phyloP scores from a whole-genome alignment of 2,888 invertebrate species.

The Abrostola triplasia region DNA sequence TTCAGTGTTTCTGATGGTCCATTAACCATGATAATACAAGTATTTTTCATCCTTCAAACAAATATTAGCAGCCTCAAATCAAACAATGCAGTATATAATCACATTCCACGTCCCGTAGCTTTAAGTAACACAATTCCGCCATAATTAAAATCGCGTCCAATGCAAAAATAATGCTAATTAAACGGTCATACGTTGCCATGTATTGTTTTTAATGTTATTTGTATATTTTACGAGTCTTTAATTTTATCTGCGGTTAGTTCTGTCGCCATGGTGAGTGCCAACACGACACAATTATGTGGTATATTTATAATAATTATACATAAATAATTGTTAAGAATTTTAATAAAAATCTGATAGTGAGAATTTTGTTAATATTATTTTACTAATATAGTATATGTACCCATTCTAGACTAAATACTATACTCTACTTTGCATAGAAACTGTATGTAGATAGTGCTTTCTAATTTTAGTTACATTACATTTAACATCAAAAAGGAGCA shows the following conservation, averaged over 20 bases:
- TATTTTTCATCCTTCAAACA: no score
- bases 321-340: constrained; percentile 81
- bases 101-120: constrained; percentile 59
- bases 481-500: background rate
- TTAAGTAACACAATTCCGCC: constrained; percentile 58
- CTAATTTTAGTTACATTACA: background rate
- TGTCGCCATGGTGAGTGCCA: constrained; percentile 80
- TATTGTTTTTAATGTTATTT: constrained; percentile 62
- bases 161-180: constrained; percentile 53
- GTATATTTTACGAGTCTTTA: constrained; percentile 57
- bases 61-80: constrained; percentile 36
- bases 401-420: constrained; percentile 33
- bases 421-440: constrained; percentile 52
- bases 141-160: constrained; percentile 60
- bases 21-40: no score
- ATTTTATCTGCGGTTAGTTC: constrained; percentile 60
- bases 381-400: constrained; percentile 31
- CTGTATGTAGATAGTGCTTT: constrained; percentile 13
- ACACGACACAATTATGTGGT: constrained; percentile 76
- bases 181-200: constrained; percentile 60
- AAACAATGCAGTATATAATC: constrained; percentile 33
- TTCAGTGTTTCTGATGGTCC: no score
- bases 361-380: constrained; percentile 64
- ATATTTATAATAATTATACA: constrained; percentile 79
- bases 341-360: constrained; percentile 81